Evolutionary conservation across 2,797 vertebrate genomes (phyloP).

Genomic region (Podarcis siculus): DNA sequence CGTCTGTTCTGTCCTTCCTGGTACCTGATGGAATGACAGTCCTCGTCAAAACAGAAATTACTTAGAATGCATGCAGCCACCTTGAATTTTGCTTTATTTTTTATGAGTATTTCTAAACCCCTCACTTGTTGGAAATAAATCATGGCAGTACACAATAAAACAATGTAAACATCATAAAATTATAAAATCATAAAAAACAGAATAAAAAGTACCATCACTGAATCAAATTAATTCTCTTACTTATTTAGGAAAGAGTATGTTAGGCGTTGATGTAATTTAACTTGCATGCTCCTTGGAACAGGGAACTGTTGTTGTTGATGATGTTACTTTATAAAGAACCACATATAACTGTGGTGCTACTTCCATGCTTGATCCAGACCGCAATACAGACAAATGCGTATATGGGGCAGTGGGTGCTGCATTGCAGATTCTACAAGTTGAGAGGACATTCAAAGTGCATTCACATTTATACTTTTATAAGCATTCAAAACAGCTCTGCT

Average conservation of each 20-base stretch:
- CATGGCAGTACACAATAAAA: no score
- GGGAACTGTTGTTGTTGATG: not conserved
- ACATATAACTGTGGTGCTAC: not conserved
- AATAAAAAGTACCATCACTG: no score
- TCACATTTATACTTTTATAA: no score
- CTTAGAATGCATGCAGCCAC: not conserved
- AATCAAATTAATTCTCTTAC: no score
- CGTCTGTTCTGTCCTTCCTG: no score
- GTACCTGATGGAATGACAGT: not conserved
- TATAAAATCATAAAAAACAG: no score
- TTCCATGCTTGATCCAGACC: not conserved
- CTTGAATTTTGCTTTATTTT: not conserved
- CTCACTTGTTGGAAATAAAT: no score
- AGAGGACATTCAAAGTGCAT: not conserved
- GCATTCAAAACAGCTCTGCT: not conserved
- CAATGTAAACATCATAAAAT: no score
- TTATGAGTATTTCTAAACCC: no score
- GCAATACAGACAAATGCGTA: not conserved
- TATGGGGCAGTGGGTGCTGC: no score
- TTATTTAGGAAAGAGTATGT: no score
- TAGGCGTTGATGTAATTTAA: not conserved
- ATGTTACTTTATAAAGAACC: not conserved
- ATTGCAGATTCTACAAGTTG: not conserved
- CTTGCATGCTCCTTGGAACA: not conserved
- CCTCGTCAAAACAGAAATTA: not conserved